Evolutionary conservation across 53 echinoderm and acorn worm species (phyloP), one percentile per base, ranked within the genome.

Genomic region (Holothuria leucospilota): DNA sequence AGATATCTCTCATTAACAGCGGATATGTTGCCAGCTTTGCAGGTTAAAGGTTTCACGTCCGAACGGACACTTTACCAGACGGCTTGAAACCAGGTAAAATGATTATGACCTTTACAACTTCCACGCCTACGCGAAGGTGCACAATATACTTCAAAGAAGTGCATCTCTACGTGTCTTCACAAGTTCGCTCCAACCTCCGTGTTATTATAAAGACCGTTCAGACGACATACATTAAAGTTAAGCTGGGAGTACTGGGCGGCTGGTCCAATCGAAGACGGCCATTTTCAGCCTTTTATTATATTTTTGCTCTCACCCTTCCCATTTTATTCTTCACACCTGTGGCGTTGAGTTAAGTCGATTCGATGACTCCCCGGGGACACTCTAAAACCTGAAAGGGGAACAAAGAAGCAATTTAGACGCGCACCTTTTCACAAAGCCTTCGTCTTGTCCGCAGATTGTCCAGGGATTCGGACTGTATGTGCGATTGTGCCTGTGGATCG

Each of bases 261-360:
- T 72, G 40, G 41, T 72, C 34, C 23, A 39, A 72, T 72, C 72
- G 72, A 72, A 72, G 72, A 72, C 8, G n/a, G 46, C 46, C 72
- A 72, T 72, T 72, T 72, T 72, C 72, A 72, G 72, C 72, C 40
- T 72, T 28, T 72, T 39, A 72, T 72, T 78, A 52, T 53, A 30
- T 78, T 78, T 58, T 53, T 59, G 26, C 60, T 53, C 26, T 53
- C 23, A 78, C 79, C 79, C 79, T 52, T 78, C 60, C 49, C 23
- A 52, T 59, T 78, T 53, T 78, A 72, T 72, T 59, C 60, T 59
- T 78, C 79, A 78, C 79, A 78, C 79, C 79, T 78, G 79, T 78
- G 79, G 58, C 56, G 60, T 78, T 78, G 29, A 53, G 28, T 53
- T 78, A 2, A 78, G 79, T 78, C 79, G 79, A 78, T 78, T 27